Conservation (phyloP, 2,797 vertebrate genomes). For the Sebastes iracundus region DNA sequence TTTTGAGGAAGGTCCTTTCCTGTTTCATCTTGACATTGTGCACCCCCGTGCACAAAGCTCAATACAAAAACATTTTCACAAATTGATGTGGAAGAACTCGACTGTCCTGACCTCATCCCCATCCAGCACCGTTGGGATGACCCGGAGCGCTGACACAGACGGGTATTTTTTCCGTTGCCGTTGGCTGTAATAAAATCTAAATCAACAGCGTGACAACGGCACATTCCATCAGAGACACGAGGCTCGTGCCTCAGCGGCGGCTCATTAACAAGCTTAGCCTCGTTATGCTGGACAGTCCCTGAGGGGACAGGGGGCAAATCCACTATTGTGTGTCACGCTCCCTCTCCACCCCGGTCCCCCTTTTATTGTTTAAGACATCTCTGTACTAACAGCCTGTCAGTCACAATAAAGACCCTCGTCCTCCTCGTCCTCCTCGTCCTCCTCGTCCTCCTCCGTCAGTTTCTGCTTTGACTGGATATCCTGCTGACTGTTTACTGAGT, state of each 20-base stretch:
- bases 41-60: neutral
- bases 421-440: neutral
- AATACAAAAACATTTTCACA: neutral
- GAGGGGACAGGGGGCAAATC: conserved; percentile 6
- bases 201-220: neutral
- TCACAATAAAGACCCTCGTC: neutral
- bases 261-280: conserved; percentile 58
- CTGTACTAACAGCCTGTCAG: conserved; percentile 18
- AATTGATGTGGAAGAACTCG: neutral
- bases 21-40: neutral
- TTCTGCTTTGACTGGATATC: neutral
- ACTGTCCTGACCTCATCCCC: neutral
- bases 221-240: conserved; percentile 33
- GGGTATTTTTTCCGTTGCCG: neutral
- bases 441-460: neutral
- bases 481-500: neutral
- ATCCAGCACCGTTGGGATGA: neutral
- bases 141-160: fast-evolving
- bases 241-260: conserved; percentile 20
- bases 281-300: conserved; percentile 28
- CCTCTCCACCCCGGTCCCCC: neutral
- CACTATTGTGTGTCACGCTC: conserved; percentile 19
- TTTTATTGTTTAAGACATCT: conserved; percentile 8
- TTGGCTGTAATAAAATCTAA: neutral
- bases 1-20: neutral